phyloP scores from a whole-genome alignment of 1,140 invertebrate species.

The Bombus superbus region DNA sequence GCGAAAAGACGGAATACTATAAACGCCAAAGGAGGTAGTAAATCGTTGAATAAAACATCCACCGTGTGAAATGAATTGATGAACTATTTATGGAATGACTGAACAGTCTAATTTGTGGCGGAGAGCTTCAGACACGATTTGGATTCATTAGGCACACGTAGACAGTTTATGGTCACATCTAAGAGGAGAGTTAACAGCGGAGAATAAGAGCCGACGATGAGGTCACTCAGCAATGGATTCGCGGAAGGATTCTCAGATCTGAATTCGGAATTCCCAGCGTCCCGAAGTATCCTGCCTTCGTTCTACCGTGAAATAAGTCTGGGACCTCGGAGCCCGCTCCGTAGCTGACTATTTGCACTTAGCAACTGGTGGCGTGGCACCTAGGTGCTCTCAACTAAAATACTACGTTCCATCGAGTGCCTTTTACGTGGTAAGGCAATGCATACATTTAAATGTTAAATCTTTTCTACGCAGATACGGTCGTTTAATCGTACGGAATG shows the following conservation, averaged over 20 bases:
- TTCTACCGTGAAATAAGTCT: slow-evolving; percentile 76
- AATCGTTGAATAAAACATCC: slow-evolving; percentile 16
- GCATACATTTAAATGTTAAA: slow-evolving; percentile 55
- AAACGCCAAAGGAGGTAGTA: not conserved
- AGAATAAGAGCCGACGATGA: slow-evolving; percentile 22
- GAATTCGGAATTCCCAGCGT: slow-evolving; percentile 66
- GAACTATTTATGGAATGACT: slow-evolving; percentile 40
- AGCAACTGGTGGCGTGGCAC: slow-evolving; percentile 71
- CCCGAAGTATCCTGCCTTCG: slow-evolving; percentile 67
- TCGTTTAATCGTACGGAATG: slow-evolving; percentile 33
- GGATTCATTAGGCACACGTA: slow-evolving; percentile 54
- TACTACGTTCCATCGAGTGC: slow-evolving; percentile 58
- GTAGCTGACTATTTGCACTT: slow-evolving; percentile 74
- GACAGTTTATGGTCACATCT: slow-evolving; percentile 11
- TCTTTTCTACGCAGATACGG: slow-evolving; percentile 25
- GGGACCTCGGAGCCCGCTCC: slow-evolving; percentile 65
- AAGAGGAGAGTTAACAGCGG: slow-evolving; percentile 36
- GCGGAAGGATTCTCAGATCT: slow-evolving; percentile 59
- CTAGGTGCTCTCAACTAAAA: slow-evolving; percentile 71
- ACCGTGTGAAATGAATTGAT: slow-evolving; percentile 23
- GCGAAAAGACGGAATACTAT: not conserved
- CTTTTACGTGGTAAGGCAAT: slow-evolving; percentile 59
- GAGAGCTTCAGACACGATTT: slow-evolving; percentile 40
- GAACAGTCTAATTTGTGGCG: slow-evolving; percentile 44
- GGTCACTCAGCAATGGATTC: slow-evolving; percentile 62